Base-by-base conservation (phyloP, 2,797 vertebrate genomes). In the Labroides dimidiatus region DNA sequence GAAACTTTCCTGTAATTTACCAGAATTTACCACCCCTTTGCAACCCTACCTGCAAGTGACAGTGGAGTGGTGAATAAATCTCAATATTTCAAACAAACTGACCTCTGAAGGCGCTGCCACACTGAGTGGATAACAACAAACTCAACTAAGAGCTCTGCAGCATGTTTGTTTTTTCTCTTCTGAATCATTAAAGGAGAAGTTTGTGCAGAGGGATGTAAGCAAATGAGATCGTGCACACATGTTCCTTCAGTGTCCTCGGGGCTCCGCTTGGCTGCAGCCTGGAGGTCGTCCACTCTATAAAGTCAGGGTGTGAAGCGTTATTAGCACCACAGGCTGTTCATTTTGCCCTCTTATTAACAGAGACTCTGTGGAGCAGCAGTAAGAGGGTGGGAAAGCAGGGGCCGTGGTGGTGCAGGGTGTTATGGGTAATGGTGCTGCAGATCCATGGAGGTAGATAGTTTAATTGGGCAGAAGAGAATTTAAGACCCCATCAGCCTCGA, bases 381-480 rank as follows among this genome's bases (percentile, higher is more conserved):
- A 47, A 12, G 39, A 44, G 20, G 37, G 33, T 14, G 42, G 19
- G 24, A 16, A 15, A 14, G 61, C 11, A 12, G 15, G 17, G 54
- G 30, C 14, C 10, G 53, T 63, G 33, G 41, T 24, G 47, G 45
- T 16, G 68, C 2, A 54, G 58, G 75, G 83, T 68, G 69, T 84
- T 81, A 59, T 80, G 77, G 81, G 87, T 87, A 80, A 86, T 82
- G 82, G 82, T 62, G 60, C 81, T 69, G 41, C 75, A 87, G 80
- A 87, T 75, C 60, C 77, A 44, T 64, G 74, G 75, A 85, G 85
- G 87, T 78, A 80, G 81, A 80, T 82, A 47, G 83, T 83, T 87
- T 88, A 89, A 92, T 92, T 91, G 92, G 84, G 68, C 75, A 66
- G 49, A 56, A 78, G 69, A 88, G 76, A 81, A 91, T 91, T 91